These are phyloP conservation scores for Rhinopomastus cyanomelas DNA, from an alignment of 2,113 vertebrate genomes.

Conservation along the genomic window DNA sequence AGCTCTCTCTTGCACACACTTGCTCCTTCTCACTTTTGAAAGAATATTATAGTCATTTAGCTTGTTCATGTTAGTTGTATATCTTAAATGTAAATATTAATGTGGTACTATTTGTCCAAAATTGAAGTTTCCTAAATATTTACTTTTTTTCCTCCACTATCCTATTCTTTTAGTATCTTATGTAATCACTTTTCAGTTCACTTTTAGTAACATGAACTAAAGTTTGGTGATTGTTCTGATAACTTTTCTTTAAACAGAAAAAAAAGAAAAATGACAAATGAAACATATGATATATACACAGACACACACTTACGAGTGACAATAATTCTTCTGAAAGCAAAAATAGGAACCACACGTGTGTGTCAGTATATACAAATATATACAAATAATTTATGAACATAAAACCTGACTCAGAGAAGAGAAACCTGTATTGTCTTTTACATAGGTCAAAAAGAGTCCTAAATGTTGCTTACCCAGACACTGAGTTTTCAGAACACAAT, in stretches of 20 bases:
- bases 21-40: conserved; percentile 12
- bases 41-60: conserved; percentile 59
- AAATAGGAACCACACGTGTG: conserved; percentile 53
- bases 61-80: conserved; percentile 56
- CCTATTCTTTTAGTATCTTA: conserved; percentile 64
- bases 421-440: conserved; percentile 27
- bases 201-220: conserved; percentile 84
- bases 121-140: conserved; percentile 53
- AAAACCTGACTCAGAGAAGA: conserved; percentile 60
- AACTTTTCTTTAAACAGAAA: conserved; percentile 87
- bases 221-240: conserved; percentile 88
- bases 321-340: conserved; percentile 72
- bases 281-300: conserved; percentile 77
- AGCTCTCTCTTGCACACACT: conserved; percentile 37
- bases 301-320: conserved; percentile 80
- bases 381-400: conserved; percentile 46
- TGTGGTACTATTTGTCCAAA: conserved; percentile 61
- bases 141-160: conserved; percentile 56
- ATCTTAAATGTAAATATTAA: conserved; percentile 62
- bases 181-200: conserved; percentile 70
- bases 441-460: conserved; percentile 55
- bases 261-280: conserved; percentile 78
- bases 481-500: conserved; percentile 81
- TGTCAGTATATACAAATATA: conserved; percentile 63
- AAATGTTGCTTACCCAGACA: conserved; percentile 86